These are phyloP conservation scores for Cirrhinus mrigala DNA, from an alignment of 2,797 vertebrate genomes.

Conservation along the genomic window DNA sequence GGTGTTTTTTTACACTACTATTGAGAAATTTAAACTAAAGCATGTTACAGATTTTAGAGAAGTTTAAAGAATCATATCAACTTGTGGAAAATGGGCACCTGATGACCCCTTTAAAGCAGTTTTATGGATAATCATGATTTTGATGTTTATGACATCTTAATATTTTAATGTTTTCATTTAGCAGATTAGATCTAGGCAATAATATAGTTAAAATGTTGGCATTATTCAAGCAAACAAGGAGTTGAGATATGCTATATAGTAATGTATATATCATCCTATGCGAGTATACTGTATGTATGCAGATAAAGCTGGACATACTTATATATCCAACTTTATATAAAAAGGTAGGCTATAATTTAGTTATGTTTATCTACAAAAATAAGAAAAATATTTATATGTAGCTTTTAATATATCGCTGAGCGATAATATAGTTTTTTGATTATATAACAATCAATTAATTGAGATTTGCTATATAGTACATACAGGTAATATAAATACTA, in stretches of 20 bases:
- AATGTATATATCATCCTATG: background rate
- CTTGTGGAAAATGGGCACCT: too few relatives aligned
- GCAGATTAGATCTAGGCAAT: background rate
- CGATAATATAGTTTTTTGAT: background rate
- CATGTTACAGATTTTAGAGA: too few relatives aligned
- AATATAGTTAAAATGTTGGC: background rate
- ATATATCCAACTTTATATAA: background rate
- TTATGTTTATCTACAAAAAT: background rate
- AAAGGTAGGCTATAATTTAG: background rate
- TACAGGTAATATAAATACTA: background rate
- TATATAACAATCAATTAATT: background rate
- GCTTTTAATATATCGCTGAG: background rate
- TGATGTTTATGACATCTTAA: background rate
- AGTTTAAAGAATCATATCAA: too few relatives aligned
- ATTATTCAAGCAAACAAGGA: background rate
- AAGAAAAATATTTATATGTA: background rate
- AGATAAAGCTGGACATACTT: background rate
- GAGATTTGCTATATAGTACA: background rate
- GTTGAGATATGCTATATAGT: background rate
- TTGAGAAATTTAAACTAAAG: too few relatives aligned
- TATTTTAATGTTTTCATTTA: background rate
- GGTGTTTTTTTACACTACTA: too few relatives aligned
- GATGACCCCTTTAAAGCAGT: too few relatives aligned
- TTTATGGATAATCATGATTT: background rate
- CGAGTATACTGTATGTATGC: background rate